Percentiles rank a stretch among this genome's conserved stretches.
Conservation (phyloP, 2,113 vertebrate species). For the Phyllopteryx taeniolatus region DNA sequence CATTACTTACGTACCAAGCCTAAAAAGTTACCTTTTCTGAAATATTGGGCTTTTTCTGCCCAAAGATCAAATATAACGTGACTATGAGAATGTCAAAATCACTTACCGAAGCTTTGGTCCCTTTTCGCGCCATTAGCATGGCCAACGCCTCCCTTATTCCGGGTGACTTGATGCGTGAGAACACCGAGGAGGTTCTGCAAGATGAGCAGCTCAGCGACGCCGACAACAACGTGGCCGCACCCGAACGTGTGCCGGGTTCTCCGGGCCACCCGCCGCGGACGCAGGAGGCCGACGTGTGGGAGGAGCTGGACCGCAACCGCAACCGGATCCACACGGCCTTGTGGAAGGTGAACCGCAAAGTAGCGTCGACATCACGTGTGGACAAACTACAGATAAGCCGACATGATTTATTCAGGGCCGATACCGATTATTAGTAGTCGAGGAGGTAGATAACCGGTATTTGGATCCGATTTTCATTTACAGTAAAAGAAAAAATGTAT, state of each 20-base stretch:
- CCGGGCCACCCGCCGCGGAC: conserved; percentile 77
- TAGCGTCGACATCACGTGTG: background rate
- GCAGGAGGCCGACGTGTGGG: conserved; percentile 94
- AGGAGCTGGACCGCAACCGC: conserved; percentile 93
- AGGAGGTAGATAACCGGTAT: too few species aligned
- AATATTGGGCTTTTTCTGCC: too few species aligned
- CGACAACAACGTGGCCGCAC: conserved; percentile 84
- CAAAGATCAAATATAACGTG: background rate
- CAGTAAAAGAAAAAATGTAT: too few species aligned
- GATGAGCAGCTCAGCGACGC: conserved; percentile 96
- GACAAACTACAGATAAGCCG: background rate
- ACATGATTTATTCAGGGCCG: too few species aligned
- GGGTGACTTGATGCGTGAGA: conserved; percentile 91
- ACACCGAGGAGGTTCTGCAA: conserved; percentile 96
- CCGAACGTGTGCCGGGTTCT: conserved; percentile 79
- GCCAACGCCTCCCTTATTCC: conserved; percentile 95
- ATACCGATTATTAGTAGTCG: too few species aligned
- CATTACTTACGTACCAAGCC: too few species aligned
- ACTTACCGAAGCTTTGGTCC: too few species aligned
- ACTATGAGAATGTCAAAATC: background rate
- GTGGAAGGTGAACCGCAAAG: conserved; percentile 78
- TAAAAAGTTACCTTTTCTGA: too few species aligned
- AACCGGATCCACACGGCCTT: conserved; percentile 83
- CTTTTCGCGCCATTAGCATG: conserved; percentile 77
- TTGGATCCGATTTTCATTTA: too few species aligned